Base-by-base conservation (phyloP, 2,113 vertebrate species). In the Lamprotornis superbus region DNA sequence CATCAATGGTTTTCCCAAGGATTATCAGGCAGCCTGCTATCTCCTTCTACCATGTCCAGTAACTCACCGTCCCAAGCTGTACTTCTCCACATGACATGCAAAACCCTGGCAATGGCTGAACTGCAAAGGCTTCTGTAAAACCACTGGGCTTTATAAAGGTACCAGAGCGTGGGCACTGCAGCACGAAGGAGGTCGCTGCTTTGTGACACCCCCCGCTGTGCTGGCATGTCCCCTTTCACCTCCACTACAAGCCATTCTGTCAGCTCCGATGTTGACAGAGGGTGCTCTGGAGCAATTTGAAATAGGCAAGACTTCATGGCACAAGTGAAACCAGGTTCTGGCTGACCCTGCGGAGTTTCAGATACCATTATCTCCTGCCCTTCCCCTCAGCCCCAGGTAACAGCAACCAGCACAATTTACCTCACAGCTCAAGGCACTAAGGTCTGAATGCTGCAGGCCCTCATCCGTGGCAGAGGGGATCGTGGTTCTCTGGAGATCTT, bases 301-400 rank as follows among this genome's bases (percentile, higher is more conserved):
- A 31, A 57, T 1, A 11, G 0, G 0, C 5, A 15, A 14, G 27
- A 21, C n/a, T 44, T 28, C 0, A 3, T 0, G 9, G 23, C 55
- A 47, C 7, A 17, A n/a, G 9, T 8, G 3, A 27, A 35, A 11
- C 4, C 7, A 11, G 11, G 17, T 19, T 17, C 61, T 18, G 33
- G 37, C 10, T 5, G 4, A 19, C 7, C 11, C 33, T 4, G 9
- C 12, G 19, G 3, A 22, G 7, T 37, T 35, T 9, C 49, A 21
- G 33, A 9, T 0, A 12, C 12, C 14, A 1, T 30, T 3, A 21
- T 3, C 35, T 42, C 65, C 60, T 8, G 47, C 56, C 3, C 75
- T n/a, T 31, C 52, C 25, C 23, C 57, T 74, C 50, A 10, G 75
- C 39, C 39, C 49, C 57, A 25, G 33, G 0, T 2, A 24, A 23